Conservation (phyloP, 2,113 vertebrate genomes). For the Orthonyx spaldingii region DNA sequence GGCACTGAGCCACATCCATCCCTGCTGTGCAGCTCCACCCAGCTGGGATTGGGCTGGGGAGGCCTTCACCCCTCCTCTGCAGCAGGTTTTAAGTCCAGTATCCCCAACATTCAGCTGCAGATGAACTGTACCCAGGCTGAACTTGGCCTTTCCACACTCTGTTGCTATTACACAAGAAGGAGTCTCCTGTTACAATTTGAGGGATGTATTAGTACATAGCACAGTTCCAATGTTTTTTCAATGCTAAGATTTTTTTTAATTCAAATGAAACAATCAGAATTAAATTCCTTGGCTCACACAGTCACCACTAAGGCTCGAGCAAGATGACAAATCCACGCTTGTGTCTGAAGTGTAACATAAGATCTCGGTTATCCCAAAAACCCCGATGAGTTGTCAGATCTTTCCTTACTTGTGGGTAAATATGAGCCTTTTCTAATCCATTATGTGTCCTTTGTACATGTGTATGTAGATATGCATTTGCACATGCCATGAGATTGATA, state of each 20-base stretch:
- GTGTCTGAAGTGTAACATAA: conserved; percentile 45
- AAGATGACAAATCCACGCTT: conserved; percentile 60
- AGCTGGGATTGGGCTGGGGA: background rate
- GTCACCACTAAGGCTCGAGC: conserved; percentile 60
- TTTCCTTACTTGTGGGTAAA: conserved; percentile 35
- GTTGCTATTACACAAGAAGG: background rate
- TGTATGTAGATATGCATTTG: background rate
- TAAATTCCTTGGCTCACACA: conserved; percentile 60
- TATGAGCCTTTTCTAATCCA: conserved; percentile 43
- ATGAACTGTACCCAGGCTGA: background rate
- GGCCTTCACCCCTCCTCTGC: background rate
- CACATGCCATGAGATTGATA: conserved; percentile 39
- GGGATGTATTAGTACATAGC: background rate
- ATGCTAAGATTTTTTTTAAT: background rate
- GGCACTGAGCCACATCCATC: background rate
- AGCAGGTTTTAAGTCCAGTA: fast-evolving
- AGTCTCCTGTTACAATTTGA: conserved; percentile 5
- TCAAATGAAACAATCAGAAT: conserved; percentile 59
- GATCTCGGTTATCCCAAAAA: conserved; percentile 36
- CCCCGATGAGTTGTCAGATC: conserved; percentile 26
- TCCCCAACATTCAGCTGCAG: background rate
- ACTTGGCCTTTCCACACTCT: background rate
- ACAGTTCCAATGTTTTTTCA: conserved; percentile 50
- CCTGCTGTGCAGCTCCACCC: too few relatives aligned
- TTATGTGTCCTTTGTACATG: background rate